These are phyloP conservation scores for Piliocolobus tephrosceles DNA, from an alignment of 2,113 vertebrate species.

Conservation along the genomic window DNA sequence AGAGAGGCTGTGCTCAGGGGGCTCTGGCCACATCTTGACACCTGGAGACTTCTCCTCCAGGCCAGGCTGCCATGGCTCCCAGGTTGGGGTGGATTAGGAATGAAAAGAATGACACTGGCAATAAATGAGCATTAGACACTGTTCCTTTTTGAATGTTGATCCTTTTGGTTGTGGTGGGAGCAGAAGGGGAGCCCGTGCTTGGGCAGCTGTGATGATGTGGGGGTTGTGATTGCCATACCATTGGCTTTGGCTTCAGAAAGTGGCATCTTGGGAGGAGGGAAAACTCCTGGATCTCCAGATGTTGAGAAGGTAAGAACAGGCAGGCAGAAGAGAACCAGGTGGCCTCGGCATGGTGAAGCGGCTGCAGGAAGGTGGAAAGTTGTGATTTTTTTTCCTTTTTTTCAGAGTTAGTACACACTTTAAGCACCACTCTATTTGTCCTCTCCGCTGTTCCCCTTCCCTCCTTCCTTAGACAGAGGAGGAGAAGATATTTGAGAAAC, in stretches of 20 bases:
- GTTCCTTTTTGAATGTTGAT: not conserved
- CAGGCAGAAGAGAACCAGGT: not conserved
- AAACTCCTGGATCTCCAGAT: not conserved
- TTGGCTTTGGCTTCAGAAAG: not conserved
- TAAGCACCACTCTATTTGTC: not conserved
- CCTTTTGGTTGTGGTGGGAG: not conserved
- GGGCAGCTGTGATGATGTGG: accelerated
- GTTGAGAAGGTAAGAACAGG: not conserved
- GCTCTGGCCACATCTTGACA: accelerated
- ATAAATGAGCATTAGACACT: not conserved
- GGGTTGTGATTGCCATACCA: accelerated
- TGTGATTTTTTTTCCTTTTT: not conserved
- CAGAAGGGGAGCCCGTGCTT: not conserved
- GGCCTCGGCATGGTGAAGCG: not conserved
- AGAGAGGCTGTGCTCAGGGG: not conserved
- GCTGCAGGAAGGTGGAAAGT: not conserved
- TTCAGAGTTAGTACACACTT: not conserved
- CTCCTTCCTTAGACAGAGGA: not conserved
- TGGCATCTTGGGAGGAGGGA: not conserved
- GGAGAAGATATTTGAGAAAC: not conserved
- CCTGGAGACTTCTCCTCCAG: not conserved
- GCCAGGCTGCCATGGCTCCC: not conserved
- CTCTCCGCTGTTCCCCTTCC: not conserved
- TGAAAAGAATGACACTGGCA: accelerated
- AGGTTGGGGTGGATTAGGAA: not conserved